Conservation (phyloP, 2,888 invertebrate genomes). For the Nomada hirtipes region DNA sequence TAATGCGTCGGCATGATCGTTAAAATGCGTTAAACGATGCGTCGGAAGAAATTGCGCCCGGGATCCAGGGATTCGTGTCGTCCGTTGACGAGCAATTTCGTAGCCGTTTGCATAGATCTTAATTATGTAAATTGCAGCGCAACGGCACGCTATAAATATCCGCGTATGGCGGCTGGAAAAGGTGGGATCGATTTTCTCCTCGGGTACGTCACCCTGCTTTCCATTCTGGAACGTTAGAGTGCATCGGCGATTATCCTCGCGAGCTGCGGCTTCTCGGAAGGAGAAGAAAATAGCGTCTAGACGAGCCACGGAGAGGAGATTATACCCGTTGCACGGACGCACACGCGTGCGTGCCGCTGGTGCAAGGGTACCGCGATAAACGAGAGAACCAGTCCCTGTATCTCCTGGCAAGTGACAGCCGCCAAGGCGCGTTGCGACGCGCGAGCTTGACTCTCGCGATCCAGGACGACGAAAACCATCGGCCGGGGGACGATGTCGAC, state of each 20-base stretch:
- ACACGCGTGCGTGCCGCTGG: not conserved
- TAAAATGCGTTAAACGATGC: not conserved
- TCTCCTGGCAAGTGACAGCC: conserved; percentile 63
- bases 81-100: conserved; percentile 23
- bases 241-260: conserved; percentile 49
- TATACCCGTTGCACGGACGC: conserved; percentile 33
- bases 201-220: conserved; percentile 51
- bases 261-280: conserved; percentile 38
- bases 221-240: conserved; percentile 48
- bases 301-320: conserved; percentile 29
- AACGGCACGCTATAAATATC: conserved; percentile 54
- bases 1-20: not conserved
- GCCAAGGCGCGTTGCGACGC: conserved; percentile 31
- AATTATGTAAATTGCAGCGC: conserved; percentile 53
- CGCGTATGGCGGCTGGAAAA: not conserved
- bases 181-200: conserved; percentile 41
- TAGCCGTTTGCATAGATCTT: conserved; percentile 28
- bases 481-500: not conserved
- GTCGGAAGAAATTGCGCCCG: not conserved
- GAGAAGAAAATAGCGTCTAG: conserved; percentile 51
- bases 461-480: conserved; percentile 40
- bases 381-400: conserved; percentile 63
- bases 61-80: not conserved
- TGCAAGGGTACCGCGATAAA: conserved; percentile 54
- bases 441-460: conserved; percentile 5